A percentile compares a stretch with the other conserved stretches of the same genome.
These are phyloP conservation scores for Onthophagus taurus DNA, from an alignment of 1,140 invertebrate genomes.

Conservation along the genomic window DNA sequence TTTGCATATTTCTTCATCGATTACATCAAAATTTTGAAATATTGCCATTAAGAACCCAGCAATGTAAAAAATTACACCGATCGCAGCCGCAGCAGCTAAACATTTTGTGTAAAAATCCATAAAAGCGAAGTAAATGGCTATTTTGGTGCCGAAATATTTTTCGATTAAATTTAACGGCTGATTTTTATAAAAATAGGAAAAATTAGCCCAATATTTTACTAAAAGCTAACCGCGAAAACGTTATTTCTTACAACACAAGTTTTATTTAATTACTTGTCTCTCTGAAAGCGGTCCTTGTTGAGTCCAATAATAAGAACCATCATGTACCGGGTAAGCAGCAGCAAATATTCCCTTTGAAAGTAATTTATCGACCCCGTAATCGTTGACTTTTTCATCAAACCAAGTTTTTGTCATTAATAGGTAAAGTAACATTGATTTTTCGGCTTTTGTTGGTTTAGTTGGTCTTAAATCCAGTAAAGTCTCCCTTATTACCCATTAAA, in stretches of 20 bases:
- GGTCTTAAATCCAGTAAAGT: constrained; percentile 17
- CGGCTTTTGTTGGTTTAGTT: constrained; percentile 20
- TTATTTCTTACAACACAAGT: background rate
- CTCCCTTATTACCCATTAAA: too few relatives aligned
- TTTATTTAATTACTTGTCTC: constrained; percentile 27
- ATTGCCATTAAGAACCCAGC: too few relatives aligned
- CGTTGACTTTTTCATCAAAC: constrained; percentile 21
- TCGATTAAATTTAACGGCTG: constrained; percentile 33
- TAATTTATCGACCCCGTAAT: constrained; percentile 48
- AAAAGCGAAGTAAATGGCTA: constrained; percentile 41
- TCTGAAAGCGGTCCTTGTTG: constrained; percentile 35
- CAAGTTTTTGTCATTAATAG: constrained; percentile 21
- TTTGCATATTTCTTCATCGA: too few relatives aligned
- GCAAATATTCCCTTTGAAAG: constrained; percentile 44
- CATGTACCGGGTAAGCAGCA: constrained; percentile 55
- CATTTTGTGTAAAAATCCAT: constrained; percentile 43
- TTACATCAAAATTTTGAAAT: too few relatives aligned
- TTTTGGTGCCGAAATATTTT: constrained; percentile 37
- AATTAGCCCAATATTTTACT: constrained; percentile 32
- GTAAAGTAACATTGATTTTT: constrained; percentile 24
- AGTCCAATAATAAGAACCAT: constrained; percentile 36
- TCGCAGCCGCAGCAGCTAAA: constrained; percentile 45
- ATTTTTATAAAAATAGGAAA: constrained; percentile 43
- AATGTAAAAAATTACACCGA: constrained; percentile 34
- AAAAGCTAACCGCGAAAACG: constrained; percentile 21